A percentile compares a stretch with the other conserved stretches of the same genome.
Evolutionary conservation across 2,113 vertebrate species (phyloP).

Genomic region (Petaurus breviceps): DNA sequence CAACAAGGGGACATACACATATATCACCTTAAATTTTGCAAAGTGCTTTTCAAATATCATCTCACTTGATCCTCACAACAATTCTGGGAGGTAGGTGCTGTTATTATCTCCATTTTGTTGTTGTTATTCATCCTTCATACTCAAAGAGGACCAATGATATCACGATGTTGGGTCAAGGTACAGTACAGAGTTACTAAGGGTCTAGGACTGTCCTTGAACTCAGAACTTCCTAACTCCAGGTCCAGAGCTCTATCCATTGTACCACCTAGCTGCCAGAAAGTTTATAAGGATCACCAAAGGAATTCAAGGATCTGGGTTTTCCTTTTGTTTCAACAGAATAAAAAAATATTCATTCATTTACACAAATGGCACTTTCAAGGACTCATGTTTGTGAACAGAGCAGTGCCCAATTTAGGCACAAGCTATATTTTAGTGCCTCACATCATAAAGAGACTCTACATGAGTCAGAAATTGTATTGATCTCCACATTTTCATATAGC

Average conservation of each 20-base stretch:
- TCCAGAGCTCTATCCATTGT: neutral
- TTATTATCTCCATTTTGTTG: too few relatives aligned
- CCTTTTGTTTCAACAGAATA: neutral
- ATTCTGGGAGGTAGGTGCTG: too few relatives aligned
- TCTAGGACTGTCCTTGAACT: neutral
- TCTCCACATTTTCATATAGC: neutral
- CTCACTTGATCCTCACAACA: too few relatives aligned
- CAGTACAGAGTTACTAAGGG: neutral
- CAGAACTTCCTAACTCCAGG: neutral
- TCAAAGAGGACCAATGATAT: too few relatives aligned
- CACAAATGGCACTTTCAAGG: neutral
- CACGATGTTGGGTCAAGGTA: too few relatives aligned
- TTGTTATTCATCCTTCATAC: too few relatives aligned
- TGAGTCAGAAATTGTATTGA: neutral
- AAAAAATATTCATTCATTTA: neutral
- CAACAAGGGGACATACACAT: too few relatives aligned
- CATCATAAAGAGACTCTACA: neutral
- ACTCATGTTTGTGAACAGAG: neutral
- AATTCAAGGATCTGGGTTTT: neutral
- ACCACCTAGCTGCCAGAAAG: neutral
- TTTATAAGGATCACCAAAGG: neutral
- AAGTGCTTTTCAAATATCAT: too few relatives aligned
- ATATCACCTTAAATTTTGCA: too few relatives aligned
- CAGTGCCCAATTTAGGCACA: neutral
- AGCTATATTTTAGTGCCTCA: neutral